Conservation (phyloP, 2,113 vertebrate species). For the Odocoileus virginianus region DNA sequence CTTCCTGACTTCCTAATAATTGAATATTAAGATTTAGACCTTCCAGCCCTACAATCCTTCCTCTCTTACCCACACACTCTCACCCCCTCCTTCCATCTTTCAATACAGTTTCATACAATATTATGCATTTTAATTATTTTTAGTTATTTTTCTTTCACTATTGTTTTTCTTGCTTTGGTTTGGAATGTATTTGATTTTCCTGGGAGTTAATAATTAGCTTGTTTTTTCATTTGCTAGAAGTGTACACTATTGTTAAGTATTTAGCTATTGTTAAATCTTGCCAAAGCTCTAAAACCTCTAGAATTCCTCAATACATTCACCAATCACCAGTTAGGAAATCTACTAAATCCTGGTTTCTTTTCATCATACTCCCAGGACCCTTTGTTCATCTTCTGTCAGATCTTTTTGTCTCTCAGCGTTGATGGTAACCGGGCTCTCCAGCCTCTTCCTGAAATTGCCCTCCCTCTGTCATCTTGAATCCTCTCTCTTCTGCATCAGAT, state of each 20-base stretch:
- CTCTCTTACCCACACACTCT: not conserved
- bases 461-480: not conserved
- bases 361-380: not conserved
- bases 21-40: not conserved
- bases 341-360: not conserved
- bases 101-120: not conserved
- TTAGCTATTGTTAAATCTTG: not conserved
- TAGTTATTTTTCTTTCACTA: not conserved
- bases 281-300: not conserved
- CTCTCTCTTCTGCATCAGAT: not conserved
- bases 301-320: not conserved
- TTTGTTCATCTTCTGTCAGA: not conserved
- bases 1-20: not conserved
- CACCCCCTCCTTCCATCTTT: not conserved
- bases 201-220: not conserved
- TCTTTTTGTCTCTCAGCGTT: not conserved
- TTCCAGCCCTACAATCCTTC: not conserved
- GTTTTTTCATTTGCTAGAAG: not conserved
- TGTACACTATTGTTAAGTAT: not conserved
- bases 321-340: not conserved
- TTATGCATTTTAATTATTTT: no score
- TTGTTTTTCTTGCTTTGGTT: not conserved
- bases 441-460: not conserved
- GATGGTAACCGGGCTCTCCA: not conserved
- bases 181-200: not conserved